These are phyloP conservation scores for Pogonocherus hispidulus DNA, from an alignment of 2,888 invertebrate species.

Conservation along the genomic window DNA sequence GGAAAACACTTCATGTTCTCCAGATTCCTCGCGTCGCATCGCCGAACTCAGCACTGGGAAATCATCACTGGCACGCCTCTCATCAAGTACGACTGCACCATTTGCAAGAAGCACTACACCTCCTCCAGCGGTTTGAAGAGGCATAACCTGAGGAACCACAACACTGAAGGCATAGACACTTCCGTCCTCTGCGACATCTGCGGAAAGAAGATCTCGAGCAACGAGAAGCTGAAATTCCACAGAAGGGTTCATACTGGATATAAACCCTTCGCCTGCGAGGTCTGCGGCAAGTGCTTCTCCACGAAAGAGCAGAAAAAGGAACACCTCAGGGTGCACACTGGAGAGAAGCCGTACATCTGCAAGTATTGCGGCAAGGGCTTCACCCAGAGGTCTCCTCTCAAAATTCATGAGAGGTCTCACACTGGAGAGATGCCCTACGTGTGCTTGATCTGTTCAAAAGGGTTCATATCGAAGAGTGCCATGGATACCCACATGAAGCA, in stretches of 20 bases:
- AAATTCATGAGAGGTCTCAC: conserved; percentile 74
- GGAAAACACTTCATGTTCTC: conserved; percentile 70
- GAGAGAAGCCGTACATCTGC: conserved; percentile 66
- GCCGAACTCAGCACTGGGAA: conserved; percentile 70
- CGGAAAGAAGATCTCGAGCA: conserved; percentile 64
- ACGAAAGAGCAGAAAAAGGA: conserved; percentile 66
- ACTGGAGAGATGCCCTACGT: conserved; percentile 75
- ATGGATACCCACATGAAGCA: conserved; percentile 64
- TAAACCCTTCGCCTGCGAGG: conserved; percentile 68
- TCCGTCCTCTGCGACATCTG: conserved; percentile 66
- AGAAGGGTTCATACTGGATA: conserved; percentile 65
- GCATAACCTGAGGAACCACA: conserved; percentile 63
- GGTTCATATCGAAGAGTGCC: conserved; percentile 63
- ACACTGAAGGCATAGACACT: conserved; percentile 67
- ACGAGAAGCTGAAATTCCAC: conserved; percentile 64
- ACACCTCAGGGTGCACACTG: conserved; percentile 60
- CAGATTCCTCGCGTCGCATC: conserved; percentile 71
- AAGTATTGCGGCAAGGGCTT: conserved; percentile 61
- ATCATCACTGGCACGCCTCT: conserved; percentile 64
- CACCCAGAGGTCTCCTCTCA: conserved; percentile 74
- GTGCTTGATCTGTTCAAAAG: conserved; percentile 62
- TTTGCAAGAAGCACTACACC: conserved; percentile 63
- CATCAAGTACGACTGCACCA: conserved; percentile 62
- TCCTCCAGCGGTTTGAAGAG: conserved; percentile 58
- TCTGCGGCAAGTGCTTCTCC: conserved; percentile 71